These are phyloP conservation scores for Rhizomys pruinosus DNA, from an alignment of 2,113 vertebrate species.

Conservation along the genomic window DNA sequence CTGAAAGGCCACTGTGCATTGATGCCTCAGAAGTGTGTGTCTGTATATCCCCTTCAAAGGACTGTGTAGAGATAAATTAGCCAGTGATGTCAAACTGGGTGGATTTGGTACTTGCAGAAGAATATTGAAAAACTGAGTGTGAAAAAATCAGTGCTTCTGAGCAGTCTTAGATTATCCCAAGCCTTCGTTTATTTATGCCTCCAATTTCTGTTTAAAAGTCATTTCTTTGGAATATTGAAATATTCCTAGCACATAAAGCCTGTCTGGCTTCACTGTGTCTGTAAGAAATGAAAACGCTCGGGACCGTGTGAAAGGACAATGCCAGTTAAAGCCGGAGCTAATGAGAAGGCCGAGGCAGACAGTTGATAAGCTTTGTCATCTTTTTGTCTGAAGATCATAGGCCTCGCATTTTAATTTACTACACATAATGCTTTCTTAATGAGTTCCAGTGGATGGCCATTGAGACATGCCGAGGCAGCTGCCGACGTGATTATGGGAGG, in stretches of 20 bases:
- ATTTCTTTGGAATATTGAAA: slow-evolving; percentile 50
- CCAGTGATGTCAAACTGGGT: background rate
- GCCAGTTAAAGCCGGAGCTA: slow-evolving; percentile 81
- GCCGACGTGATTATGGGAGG: slow-evolving; percentile 80
- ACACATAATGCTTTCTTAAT: slow-evolving; percentile 90
- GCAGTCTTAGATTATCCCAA: background rate
- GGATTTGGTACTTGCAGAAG: slow-evolving; percentile 26
- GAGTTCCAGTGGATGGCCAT: slow-evolving; percentile 87
- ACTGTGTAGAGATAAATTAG: background rate
- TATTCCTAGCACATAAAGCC: slow-evolving; percentile 69
- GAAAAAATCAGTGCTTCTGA: background rate
- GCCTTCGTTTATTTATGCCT: slow-evolving; percentile 56
- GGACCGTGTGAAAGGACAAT: slow-evolving; percentile 80
- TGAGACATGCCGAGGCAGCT: slow-evolving; percentile 86
- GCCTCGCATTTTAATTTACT: slow-evolving; percentile 89
- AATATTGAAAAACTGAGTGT: background rate
- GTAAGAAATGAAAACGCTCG: slow-evolving; percentile 73
- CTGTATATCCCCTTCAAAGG: background rate
- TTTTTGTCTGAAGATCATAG: slow-evolving; percentile 88
- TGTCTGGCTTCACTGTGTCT: slow-evolving; percentile 62
- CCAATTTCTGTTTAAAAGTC: slow-evolving; percentile 55
- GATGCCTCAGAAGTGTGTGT: background rate
- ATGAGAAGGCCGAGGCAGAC: slow-evolving; percentile 86
- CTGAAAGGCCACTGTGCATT: background rate
- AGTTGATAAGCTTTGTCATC: slow-evolving; percentile 88